Evolutionary conservation across 2,797 vertebrate genomes (phyloP), one percentile per base, ranked within the genome.

Genomic region (Glyptemys insculpta): DNA sequence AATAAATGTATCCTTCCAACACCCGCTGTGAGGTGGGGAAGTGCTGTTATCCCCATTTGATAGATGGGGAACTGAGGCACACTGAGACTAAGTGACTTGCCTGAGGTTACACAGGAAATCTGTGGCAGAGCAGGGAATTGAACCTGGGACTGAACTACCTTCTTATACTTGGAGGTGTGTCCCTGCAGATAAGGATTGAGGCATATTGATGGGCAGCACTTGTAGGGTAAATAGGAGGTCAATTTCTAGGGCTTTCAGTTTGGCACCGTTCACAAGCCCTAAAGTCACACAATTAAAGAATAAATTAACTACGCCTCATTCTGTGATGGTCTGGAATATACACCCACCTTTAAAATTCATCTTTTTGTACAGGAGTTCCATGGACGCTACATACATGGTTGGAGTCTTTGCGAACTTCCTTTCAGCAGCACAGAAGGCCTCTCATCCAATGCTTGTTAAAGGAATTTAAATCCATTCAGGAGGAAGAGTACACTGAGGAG

Each of bases 331-430:
- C 87, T 88, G 31, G 53, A 82, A 23, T 23, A 34, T 93, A 54
- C 80, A 80, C 50, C 97, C 34, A 91, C 31, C 34, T 89, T 29
- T 2, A 0, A 50, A 29, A 52, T 53, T 47, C 3, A 81, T 72
- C 6, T 2, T 80, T 19, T 52, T 44, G 93, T 37, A 0, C 95
- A 99, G 99, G 99, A 25, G 99, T 99, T 50, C 99, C 99, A 0
- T 99, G 99, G 99, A 99, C 99, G 0, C 98, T 99, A 93, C 99
- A 99, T 97, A 99, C 99, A 0, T 99, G 99, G 99, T 95, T 99
- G 96, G 99, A 99, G 97, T 99, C 99, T 47, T 97, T 99, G 97
- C 98, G 99, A 29, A 99, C 99, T 0, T 99, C 99, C 94, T 99
- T 99, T 98, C 98, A 99, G 94, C 99, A 99, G 97, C 99, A 99